These are phyloP conservation scores for Eupithecia centaureata DNA, from an alignment of 2,888 invertebrate genomes.

Conservation along the genomic window DNA sequence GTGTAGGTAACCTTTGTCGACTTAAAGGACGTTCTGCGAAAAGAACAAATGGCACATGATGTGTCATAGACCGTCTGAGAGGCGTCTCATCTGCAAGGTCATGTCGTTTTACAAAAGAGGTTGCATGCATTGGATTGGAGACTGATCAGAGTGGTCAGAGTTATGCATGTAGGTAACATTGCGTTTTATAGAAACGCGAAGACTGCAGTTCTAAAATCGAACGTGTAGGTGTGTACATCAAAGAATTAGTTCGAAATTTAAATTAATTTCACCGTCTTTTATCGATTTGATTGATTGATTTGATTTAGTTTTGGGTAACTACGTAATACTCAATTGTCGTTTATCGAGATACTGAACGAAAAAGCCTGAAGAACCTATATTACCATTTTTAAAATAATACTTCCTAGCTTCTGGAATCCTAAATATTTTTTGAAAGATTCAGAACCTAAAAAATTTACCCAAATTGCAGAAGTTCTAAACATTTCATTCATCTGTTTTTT, in stretches of 20 bases:
- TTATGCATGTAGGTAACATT: slow-evolving; percentile 1
- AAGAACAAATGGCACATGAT: slow-evolving; percentile 25
- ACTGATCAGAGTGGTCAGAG: not conserved
- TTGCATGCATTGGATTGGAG: not conserved
- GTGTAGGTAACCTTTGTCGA: slow-evolving; percentile 27
- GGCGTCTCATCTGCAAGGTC: slow-evolving; percentile 33
- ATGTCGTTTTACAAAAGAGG: not conserved
- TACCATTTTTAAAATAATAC: not conserved
- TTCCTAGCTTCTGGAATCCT: not conserved
- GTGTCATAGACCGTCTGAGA: slow-evolving; percentile 32
- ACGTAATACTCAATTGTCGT: not conserved
- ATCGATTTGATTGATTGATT: too few species aligned
- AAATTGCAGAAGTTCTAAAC: too few species aligned
- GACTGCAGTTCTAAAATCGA: not conserved
- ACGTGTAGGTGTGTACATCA: not conserved
- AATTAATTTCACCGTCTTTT: not conserved
- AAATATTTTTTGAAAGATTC: not conserved
- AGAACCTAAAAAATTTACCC: not conserved
- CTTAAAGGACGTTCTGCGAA: slow-evolving; percentile 26
- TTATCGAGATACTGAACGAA: not conserved
- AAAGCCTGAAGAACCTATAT: not conserved
- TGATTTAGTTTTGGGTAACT: not conserved
- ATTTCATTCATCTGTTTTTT: too few species aligned
- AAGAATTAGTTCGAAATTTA: not conserved
- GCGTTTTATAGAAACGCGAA: not conserved